Conservation (phyloP, 2,888 invertebrate species). For the Microdon myrmicae region DNA sequence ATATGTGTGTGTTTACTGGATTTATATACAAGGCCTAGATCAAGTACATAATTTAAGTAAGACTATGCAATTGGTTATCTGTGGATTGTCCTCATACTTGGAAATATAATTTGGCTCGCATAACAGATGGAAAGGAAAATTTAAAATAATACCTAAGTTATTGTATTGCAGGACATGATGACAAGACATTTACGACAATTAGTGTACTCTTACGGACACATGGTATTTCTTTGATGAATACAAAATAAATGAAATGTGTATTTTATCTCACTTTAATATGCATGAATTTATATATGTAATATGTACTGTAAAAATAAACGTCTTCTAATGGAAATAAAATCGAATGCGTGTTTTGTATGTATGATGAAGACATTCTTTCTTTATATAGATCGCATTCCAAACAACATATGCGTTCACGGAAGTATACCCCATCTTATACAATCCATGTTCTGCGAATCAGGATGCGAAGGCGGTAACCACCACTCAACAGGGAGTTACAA, state of each 20-base stretch:
- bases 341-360: no score
- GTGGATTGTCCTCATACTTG: conserved; percentile 10
- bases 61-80: conserved; percentile 11
- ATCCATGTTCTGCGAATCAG: no score
- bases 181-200: conserved; percentile 19
- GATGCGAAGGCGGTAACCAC: no score
- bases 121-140: conserved; percentile 12
- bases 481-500: no score
- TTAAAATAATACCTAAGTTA: conserved; percentile 36
- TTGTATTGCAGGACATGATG: conserved; percentile 10
- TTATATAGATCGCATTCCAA: no score
- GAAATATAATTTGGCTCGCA: conserved; percentile 7
- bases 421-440: no score
- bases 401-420: no score
- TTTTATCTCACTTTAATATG: conserved; percentile 51
- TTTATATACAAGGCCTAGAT: conserved; percentile 18
- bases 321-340: conserved; percentile 51
- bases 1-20: conserved; percentile 40
- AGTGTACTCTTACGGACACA: conserved; percentile 24
- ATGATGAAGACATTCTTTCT: no score
- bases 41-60: conserved; percentile 24
- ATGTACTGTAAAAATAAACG: conserved; percentile 48
- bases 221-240: conserved; percentile 38
- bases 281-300: conserved; percentile 52
- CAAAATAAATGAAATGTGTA: conserved; percentile 31